Evolutionary conservation across 2,888 invertebrate species (phyloP).

Genomic region (Arrhopalites spinosus): DNA sequence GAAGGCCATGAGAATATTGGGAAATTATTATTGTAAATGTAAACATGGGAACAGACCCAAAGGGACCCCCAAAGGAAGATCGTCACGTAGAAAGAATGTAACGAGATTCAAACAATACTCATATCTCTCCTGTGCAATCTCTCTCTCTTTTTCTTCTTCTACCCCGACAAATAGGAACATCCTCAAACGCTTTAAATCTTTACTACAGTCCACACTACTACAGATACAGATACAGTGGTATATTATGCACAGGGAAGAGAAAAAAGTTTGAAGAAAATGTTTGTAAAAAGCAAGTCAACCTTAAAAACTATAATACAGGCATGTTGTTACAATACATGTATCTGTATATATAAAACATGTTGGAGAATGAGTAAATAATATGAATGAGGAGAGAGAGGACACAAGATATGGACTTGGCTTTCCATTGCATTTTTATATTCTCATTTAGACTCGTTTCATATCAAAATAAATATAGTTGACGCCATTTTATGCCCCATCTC

Average conservation of each 20-base stretch:
- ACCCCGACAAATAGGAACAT: background rate
- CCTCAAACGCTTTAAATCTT: background rate
- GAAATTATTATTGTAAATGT: conserved; percentile 48
- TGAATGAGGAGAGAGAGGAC: conserved; percentile 32
- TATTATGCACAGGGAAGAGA: too few species aligned
- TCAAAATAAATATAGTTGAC: conserved; percentile 56
- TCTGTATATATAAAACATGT: background rate
- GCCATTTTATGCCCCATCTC: conserved; percentile 45
- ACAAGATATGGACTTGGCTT: conserved; percentile 47
- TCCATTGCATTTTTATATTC: conserved; percentile 56
- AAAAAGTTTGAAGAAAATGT: too few species aligned
- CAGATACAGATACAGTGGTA: background rate
- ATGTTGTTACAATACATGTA: background rate
- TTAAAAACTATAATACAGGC: background rate
- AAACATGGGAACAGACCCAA: conserved; percentile 43
- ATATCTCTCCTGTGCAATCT: conserved; percentile 38
- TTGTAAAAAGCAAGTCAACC: background rate
- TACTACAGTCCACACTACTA: background rate
- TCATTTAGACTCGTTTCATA: conserved; percentile 56
- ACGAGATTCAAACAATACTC: conserved; percentile 42
- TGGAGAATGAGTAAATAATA: conserved; percentile 18
- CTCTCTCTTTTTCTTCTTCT: background rate
- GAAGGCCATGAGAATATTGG: conserved; percentile 42
- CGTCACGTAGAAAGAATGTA: conserved; percentile 40
- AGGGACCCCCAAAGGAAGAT: conserved; percentile 42